Base-by-base conservation (phyloP, 2,113 vertebrate genomes). In the Oryzias woworae region DNA sequence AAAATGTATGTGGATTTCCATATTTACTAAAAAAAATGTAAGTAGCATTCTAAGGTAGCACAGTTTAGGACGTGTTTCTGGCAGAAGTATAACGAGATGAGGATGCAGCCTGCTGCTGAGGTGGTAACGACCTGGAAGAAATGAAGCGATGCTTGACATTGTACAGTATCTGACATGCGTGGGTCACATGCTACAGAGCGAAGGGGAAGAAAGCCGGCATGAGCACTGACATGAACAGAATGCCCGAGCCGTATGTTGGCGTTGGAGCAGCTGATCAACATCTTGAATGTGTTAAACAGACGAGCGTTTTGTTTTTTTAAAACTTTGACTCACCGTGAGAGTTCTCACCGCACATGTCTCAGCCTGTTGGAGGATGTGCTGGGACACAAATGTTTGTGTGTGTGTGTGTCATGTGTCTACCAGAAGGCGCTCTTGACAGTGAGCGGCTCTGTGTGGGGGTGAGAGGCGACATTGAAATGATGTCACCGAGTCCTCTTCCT, bases 391-490 rank as follows among this genome's bases (percentile, higher is more conserved):
- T 66, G 36, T 36, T 28, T 28, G 26, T 28, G 26, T 28, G 43
- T 56, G 20, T 20, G 20, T 71, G 65, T 41, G 71, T 74, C 64
- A 42, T 74, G 71, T 67, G 56, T 69, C 62, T 73, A 65, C 66
- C 85, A 81, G 83, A 88, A 85, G 82, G 77, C 81, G 83, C 79
- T 73, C 66, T 82, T 82, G 77, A 86, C 84, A 84, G 66, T 55
- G 62, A 81, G 62, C 62, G 68, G 66, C 62, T 71, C 44, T 13
- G 15, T 14, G 23, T 7, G 58, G 28, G 57, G n/a, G 14, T 18
- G 66, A 28, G 53, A 55, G 59, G 67, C 72, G 62, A 85, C 83
- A 82, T 79, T 85, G 78, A 82, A 64, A 75, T 84, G 80, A 89
- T 84, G 80, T 86, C 84, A 80, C 74, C 62, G 77, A 71, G 78